Percentiles rank a stretch among this genome's conserved stretches.
Conservation (phyloP, 2,113 vertebrate species). For the Jacana jacana region DNA sequence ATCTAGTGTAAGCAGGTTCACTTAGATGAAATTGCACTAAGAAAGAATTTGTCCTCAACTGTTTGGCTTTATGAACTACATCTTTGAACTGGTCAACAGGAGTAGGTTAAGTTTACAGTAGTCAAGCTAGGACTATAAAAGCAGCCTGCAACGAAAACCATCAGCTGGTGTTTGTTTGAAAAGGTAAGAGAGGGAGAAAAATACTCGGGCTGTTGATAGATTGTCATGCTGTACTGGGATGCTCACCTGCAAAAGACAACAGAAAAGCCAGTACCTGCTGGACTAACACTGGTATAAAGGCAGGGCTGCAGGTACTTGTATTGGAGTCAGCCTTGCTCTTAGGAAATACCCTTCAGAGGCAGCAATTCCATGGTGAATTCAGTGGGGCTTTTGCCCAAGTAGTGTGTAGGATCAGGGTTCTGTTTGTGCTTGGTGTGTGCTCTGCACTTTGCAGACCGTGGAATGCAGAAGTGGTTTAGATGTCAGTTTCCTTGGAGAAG, state of each 20-base stretch:
- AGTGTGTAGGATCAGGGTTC: neutral
- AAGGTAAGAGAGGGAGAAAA: neutral
- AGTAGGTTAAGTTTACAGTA: constrained; percentile 2
- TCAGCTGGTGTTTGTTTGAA: neutral
- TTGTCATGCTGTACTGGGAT: neutral
- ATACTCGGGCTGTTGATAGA: neutral
- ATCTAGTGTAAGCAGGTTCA: neutral
- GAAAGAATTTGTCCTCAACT: neutral
- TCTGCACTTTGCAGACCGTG: neutral
- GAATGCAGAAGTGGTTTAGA: constrained; percentile 11
- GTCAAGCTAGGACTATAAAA: neutral
- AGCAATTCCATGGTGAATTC: neutral
- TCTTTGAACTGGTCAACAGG: neutral
- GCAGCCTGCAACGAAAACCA: neutral
- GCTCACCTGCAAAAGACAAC: neutral
- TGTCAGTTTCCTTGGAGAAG: constrained; percentile 29
- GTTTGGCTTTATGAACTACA: neutral
- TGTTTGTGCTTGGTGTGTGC: constrained; percentile 7
- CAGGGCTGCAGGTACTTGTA: neutral
- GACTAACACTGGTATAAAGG: neutral
- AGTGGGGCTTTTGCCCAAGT: neutral
- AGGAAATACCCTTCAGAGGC: neutral
- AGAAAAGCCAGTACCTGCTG: neutral
- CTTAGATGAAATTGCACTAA: neutral
- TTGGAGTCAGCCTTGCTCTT: neutral